Conservation (phyloP, 2,113 vertebrate genomes). For the Galbula dea region DNA sequence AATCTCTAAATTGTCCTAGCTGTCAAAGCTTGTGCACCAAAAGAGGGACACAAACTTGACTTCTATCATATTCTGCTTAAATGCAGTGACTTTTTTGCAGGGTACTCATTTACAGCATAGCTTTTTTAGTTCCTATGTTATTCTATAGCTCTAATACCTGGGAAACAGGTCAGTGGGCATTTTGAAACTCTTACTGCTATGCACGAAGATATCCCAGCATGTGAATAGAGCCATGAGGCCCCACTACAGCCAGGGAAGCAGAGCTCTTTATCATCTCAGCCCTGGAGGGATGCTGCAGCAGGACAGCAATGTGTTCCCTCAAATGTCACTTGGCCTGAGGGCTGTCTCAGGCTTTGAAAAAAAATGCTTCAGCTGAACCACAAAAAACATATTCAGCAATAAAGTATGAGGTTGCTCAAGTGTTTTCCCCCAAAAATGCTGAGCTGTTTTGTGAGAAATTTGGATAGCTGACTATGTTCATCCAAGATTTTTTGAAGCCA, state of each 20-base stretch:
- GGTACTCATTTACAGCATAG: neutral
- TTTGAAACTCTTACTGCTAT: neutral
- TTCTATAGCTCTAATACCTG: neutral
- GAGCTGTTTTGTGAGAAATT: neutral
- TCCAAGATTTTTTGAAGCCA: neutral
- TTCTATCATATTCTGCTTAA: neutral
- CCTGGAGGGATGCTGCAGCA: neutral
- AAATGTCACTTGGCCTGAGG: neutral
- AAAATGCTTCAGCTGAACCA: neutral
- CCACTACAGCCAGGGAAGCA: neutral
- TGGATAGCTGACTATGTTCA: neutral
- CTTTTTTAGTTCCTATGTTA: neutral
- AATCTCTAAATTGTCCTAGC: neutral
- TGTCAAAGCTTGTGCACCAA: neutral
- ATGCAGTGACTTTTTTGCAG: neutral
- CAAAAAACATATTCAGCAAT: neutral
- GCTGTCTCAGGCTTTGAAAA: neutral
- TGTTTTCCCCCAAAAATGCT: neutral
- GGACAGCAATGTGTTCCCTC: neutral
- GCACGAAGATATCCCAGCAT: neutral
- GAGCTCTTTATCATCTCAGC: neutral
- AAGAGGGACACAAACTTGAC: neutral
- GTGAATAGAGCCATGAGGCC: neutral
- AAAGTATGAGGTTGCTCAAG: neutral
- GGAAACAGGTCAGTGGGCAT: neutral